A percentile compares a stretch with the other conserved stretches of the same genome.
Evolutionary conservation across 2,888 invertebrate genomes (phyloP).

Genomic region (Melanophora roralis): DNA sequence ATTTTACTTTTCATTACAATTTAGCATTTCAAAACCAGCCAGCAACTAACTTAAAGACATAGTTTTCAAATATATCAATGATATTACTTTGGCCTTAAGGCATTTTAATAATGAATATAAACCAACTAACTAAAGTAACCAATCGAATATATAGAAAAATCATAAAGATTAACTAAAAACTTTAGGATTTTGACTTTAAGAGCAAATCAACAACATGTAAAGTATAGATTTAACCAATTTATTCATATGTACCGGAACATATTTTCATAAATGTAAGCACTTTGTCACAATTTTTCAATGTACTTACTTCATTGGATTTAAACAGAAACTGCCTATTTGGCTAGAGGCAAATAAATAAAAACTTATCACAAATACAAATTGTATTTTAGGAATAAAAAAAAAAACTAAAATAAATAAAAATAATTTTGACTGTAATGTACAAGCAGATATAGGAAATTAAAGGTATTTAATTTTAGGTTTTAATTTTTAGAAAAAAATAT

Average conservation of each 20-base stretch:
- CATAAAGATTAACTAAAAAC: not conserved
- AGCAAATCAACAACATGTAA: conserved; percentile 55
- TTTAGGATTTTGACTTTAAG: conserved; percentile 6
- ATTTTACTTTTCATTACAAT: conserved; percentile 29
- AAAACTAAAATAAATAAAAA: conserved; percentile 1
- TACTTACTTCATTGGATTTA: conserved; percentile 30
- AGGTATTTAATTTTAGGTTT: no score
- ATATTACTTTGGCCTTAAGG: conserved; percentile 58
- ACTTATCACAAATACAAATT: conserved; percentile 39
- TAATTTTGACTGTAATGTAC: not conserved
- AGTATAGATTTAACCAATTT: conserved; percentile 44
- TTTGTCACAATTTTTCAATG: conserved; percentile 61
- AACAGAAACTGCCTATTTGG: conserved; percentile 50
- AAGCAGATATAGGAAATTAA: not conserved
- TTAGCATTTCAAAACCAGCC: not conserved
- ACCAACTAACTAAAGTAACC: conserved; percentile 20
- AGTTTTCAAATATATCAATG: conserved; percentile 61
- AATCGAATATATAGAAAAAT: conserved; percentile 20
- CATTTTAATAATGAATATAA: conserved; percentile 56
- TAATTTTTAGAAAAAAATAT: no score
- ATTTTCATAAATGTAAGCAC: conserved; percentile 59
- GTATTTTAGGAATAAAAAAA: conserved; percentile 24
- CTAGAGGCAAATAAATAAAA: conserved; percentile 29
- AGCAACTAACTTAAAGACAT: conserved; percentile 24
- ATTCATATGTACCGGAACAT: conserved; percentile 46